Evolutionary conservation across 2,113 vertebrate genomes (phyloP).

Genomic region (Apodemus sylvaticus): DNA sequence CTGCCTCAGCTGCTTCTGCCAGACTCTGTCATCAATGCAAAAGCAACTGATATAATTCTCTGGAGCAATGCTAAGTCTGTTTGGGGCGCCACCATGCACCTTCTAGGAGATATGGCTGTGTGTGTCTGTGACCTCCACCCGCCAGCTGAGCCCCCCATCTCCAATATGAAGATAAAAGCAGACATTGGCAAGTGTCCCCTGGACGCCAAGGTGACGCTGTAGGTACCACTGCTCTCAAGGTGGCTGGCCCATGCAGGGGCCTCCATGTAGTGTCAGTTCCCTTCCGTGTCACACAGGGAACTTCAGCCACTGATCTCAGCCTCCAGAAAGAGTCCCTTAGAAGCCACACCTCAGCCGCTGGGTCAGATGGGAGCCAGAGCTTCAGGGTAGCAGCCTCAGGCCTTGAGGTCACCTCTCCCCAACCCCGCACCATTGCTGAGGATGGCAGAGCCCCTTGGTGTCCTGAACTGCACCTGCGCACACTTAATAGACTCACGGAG

Average conservation of each 20-base stretch:
- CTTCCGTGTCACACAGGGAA: background rate
- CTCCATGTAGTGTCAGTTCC: fast-evolving
- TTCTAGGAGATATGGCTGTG: background rate
- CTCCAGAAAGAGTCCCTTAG: too few relatives aligned
- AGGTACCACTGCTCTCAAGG: background rate
- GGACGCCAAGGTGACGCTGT: background rate
- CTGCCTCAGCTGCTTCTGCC: background rate
- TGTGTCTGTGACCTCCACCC: background rate
- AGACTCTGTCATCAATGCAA: background rate
- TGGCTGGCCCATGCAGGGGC: background rate
- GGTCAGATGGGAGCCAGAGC: background rate
- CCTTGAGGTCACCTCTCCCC: background rate
- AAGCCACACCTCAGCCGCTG: fast-evolving
- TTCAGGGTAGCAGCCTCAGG: background rate
- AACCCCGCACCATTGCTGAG: background rate
- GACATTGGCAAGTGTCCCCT: background rate
- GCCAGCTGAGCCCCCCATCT: background rate
- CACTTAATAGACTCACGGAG: background rate
- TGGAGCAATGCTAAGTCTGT: background rate
- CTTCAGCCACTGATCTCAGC: fast-evolving
- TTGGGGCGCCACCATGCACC: background rate
- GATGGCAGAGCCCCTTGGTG: background rate
- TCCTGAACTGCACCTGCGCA: background rate
- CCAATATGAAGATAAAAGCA: background rate
- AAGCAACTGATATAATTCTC: background rate